These are phyloP conservation scores for Passerculus sandwichensis DNA, from an alignment of 2,797 vertebrate genomes.

Conservation along the genomic window DNA sequence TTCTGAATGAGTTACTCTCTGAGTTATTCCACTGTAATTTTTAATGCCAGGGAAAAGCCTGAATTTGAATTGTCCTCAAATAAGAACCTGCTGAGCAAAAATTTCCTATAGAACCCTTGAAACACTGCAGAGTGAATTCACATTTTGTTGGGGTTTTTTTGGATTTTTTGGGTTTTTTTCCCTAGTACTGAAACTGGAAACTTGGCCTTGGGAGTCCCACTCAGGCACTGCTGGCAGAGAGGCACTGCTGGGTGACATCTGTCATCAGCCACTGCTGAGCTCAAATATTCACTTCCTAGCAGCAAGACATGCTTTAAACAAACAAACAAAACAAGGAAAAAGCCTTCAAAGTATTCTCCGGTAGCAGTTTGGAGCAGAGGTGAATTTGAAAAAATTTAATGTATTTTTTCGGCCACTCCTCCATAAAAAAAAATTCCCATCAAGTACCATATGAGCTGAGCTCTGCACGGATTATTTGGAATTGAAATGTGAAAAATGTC, in stretches of 20 bases:
- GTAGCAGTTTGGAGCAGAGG: not conserved
- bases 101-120: not conserved
- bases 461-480: not conserved
- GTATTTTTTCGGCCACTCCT: not conserved
- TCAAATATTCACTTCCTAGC: not conserved
- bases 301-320: not conserved
- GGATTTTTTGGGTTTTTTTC: not conserved
- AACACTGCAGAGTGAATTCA: not conserved
- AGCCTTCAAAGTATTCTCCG: not conserved
- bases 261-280: constrained; percentile 9
- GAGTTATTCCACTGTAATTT: not conserved
- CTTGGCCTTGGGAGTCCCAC: constrained; percentile 20
- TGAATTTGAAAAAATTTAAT: not conserved
- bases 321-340: not conserved
- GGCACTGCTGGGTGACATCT: constrained; percentile 63
- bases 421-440: not conserved
- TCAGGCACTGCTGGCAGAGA: constrained; percentile 5
- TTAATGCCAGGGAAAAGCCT: not conserved
- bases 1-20: not conserved
- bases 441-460: not conserved
- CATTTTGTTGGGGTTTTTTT: no score
- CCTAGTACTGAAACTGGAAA: not conserved
- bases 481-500: constrained; percentile 10
- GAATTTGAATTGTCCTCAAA: not conserved
- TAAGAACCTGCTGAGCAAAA: not conserved